phyloP scores from a whole-genome alignment of 2,797 vertebrate species.

The Propithecus deckenii region DNA sequence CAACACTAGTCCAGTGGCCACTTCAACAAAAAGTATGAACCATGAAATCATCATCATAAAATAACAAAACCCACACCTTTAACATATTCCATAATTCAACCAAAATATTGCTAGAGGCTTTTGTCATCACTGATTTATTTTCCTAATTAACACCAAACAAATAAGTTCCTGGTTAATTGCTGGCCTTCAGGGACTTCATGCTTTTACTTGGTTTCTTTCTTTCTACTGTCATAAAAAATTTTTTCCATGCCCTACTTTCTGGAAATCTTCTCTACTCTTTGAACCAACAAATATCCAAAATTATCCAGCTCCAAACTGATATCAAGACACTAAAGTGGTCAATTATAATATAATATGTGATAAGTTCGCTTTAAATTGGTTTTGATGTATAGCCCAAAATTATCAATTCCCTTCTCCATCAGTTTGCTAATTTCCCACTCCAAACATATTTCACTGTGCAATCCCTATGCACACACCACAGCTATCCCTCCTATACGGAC shows the following conservation, averaged over 20 bases:
- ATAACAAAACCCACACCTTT: neutral
- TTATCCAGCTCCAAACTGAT: neutral
- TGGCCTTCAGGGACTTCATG: neutral
- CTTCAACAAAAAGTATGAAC: neutral
- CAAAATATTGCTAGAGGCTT: neutral
- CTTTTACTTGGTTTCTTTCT: neutral
- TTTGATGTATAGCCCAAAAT: neutral
- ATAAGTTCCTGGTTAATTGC: neutral
- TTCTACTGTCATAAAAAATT: neutral
- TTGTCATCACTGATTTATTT: neutral
- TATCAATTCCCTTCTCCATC: neutral
- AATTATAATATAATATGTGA: neutral
- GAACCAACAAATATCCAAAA: neutral
- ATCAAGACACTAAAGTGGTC: neutral
- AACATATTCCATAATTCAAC: neutral
- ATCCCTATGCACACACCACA: neutral
- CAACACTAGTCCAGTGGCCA: neutral
- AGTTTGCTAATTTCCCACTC: neutral
- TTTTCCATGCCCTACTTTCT: neutral
- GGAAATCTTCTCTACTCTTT: neutral
- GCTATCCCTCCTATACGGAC: neutral
- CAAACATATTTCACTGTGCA: neutral
- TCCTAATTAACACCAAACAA: neutral
- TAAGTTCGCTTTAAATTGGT: neutral
- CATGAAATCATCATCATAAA: neutral